A percentile compares a stretch with the other conserved stretches of the same genome.
phyloP scores from a whole-genome alignment of 2,113 vertebrate species.

The Dasyornis broadbenti region DNA sequence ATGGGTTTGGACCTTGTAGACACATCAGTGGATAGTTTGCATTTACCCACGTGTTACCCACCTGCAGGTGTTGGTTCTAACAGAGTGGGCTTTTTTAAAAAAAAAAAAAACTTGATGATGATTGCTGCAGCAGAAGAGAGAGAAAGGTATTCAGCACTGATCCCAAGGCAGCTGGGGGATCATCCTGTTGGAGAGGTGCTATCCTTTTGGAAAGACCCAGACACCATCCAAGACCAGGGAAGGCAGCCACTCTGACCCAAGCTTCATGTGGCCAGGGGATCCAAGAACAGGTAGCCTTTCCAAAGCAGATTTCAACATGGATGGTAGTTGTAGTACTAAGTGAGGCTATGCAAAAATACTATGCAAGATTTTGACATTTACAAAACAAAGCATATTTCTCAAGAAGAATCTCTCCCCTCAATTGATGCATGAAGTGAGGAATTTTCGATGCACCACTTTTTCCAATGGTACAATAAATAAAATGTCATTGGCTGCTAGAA shows the following conservation, averaged over 20 bases:
- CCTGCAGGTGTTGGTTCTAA: neutral
- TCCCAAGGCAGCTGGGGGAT: neutral
- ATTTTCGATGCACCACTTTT: neutral
- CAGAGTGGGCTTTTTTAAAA: accelerated
- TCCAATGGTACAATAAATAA: neutral
- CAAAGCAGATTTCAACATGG: neutral
- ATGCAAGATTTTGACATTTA: neutral
- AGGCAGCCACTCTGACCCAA: accelerated
- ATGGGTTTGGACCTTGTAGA: neutral
- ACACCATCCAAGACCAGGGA: neutral
- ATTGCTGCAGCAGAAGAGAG: neutral
- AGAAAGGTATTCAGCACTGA: neutral
- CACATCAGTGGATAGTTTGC: neutral
- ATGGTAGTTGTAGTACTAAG: neutral
- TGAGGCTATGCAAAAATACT: neutral
- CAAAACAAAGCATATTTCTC: neutral
- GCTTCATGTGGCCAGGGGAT: too few relatives aligned
- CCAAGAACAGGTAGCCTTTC: neutral
- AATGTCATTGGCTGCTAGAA: neutral
- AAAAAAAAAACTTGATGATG: neutral
- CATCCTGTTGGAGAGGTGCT: neutral
- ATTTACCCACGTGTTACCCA: neutral
- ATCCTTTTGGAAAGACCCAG: neutral
- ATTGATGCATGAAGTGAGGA: neutral
- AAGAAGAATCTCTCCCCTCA: neutral